Evolutionary conservation across 2,888 invertebrate genomes (phyloP), one percentile per base, ranked within the genome.

Genomic region (Athripsodes cinereus): DNA sequence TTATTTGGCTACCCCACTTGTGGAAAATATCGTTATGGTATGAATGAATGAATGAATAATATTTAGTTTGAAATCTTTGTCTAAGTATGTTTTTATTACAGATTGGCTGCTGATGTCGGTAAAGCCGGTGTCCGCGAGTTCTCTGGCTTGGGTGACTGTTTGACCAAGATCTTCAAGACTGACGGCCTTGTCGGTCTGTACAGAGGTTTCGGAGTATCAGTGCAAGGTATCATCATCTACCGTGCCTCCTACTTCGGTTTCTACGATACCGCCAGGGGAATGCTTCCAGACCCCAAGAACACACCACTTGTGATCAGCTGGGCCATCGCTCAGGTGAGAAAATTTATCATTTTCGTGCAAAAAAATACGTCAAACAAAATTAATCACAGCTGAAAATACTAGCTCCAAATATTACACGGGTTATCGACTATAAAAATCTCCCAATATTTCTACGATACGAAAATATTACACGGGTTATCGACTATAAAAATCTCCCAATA

Each of bases 141-240:
- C 83, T 80, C 74, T 66, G 97, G 97, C 68, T 83, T 97, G 66
- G 90, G 87, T 58, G 88, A 96, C 78, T 95, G 95, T 74, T 75
- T 96, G 65, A 67, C 72, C 65, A 94, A 94, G 76, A 92, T 92
- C 78, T 87, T 85, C 81, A 92, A 88, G 75, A 79, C 86, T 66
- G 95, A 96, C 70, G 96, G 95, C 62, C 72, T 92, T 47, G 68
- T 71, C 65, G 96, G 96, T 68, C 80, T 96, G 65, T 96, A 96
- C 85, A 86, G 92, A 75, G 96, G 96, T 64, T 95, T 96, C 81
- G 87, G 90, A 68, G 95, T 96, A 67, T 96, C 95, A 61, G 95
- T 96, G 65, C 94, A 95, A 77, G 95, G 95, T 74, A 94, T 94
- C 80, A 90, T 96, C 70, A 95, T 96, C 78, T 96, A 96, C 82